Evolutionary conservation across 2,797 vertebrate genomes (phyloP).

Genomic region (Eulemur rubriventer): DNA sequence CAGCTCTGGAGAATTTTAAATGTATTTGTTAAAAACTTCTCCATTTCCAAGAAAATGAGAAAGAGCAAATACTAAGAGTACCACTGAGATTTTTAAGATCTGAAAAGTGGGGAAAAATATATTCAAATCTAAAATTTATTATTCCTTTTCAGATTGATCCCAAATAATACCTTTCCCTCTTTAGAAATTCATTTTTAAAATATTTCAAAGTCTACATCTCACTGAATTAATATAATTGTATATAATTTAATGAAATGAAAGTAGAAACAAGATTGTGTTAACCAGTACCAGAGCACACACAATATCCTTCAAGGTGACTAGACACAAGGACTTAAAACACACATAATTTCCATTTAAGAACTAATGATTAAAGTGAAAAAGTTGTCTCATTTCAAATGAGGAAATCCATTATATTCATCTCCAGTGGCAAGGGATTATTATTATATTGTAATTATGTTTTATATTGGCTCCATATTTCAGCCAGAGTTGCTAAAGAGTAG

Average conservation of each 20-base stretch:
- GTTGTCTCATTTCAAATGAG: slow-evolving; percentile 47
- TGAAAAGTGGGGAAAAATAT: neutral
- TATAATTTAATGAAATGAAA: slow-evolving; percentile 62
- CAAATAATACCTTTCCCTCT: slow-evolving; percentile 34
- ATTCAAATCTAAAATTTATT: slow-evolving; percentile 6
- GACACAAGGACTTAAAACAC: slow-evolving; percentile 20
- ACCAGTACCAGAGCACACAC: slow-evolving; percentile 30
- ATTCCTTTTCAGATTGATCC: neutral
- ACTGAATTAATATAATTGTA: slow-evolving; percentile 51
- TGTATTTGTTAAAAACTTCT: slow-evolving; percentile 42
- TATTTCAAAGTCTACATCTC: slow-evolving; percentile 32
- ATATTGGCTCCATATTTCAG: slow-evolving; percentile 70
- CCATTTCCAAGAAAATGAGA: neutral
- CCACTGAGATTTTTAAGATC: neutral
- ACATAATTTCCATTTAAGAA: slow-evolving; percentile 63
- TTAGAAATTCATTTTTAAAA: slow-evolving; percentile 55
- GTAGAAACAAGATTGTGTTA: slow-evolving; percentile 48
- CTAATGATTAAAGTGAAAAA: slow-evolving; percentile 60
- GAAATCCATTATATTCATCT: slow-evolving; percentile 65
- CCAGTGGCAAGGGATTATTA: slow-evolving; percentile 64
- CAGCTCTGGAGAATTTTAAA: neutral
- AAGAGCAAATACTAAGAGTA: neutral
- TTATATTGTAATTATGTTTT: slow-evolving; percentile 69
- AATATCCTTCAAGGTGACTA: slow-evolving; percentile 49
- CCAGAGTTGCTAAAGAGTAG: slow-evolving; percentile 44